These are phyloP conservation scores for Hydraecia micacea DNA, from an alignment of 2,888 invertebrate species.

Conservation along the genomic window DNA sequence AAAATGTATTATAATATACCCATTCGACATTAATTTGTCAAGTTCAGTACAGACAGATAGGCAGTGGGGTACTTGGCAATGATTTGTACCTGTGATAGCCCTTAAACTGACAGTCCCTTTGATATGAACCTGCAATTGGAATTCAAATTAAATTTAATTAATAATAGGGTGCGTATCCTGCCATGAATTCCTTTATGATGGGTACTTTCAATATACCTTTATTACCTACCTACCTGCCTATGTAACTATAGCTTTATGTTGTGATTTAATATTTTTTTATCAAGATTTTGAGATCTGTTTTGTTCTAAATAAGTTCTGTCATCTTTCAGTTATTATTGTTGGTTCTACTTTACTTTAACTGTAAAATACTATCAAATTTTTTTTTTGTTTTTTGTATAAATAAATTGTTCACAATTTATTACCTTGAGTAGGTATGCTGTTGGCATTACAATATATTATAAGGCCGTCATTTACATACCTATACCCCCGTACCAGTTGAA, in stretches of 20 bases:
- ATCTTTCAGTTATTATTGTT: neutral
- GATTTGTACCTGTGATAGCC: conserved; percentile 66
- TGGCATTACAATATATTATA: no score
- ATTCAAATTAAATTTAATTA: conserved; percentile 74
- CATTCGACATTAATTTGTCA: conserved; percentile 65
- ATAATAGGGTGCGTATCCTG: conserved; percentile 58
- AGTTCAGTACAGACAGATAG: conserved; percentile 61
- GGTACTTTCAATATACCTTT: conserved; percentile 30
- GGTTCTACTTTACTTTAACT: neutral
- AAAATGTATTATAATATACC: conserved; percentile 42
- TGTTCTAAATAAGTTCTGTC: neutral
- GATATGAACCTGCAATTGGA: conserved; percentile 71
- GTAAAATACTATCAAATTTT: neutral
- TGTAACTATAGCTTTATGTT: neutral
- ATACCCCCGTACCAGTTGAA: neutral
- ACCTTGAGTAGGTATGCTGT: no score
- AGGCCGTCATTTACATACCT: neutral
- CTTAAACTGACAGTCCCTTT: conserved; percentile 68
- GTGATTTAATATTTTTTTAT: neutral
- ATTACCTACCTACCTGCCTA: neutral
- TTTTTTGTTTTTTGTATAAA: no score
- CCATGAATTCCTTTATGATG: conserved; percentile 54
- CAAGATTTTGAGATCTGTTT: neutral
- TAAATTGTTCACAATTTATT: no score
- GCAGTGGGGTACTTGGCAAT: conserved; percentile 52